phyloP scores from a whole-genome alignment of 2,888 invertebrate genomes.

The Eupelmus urozonus region DNA sequence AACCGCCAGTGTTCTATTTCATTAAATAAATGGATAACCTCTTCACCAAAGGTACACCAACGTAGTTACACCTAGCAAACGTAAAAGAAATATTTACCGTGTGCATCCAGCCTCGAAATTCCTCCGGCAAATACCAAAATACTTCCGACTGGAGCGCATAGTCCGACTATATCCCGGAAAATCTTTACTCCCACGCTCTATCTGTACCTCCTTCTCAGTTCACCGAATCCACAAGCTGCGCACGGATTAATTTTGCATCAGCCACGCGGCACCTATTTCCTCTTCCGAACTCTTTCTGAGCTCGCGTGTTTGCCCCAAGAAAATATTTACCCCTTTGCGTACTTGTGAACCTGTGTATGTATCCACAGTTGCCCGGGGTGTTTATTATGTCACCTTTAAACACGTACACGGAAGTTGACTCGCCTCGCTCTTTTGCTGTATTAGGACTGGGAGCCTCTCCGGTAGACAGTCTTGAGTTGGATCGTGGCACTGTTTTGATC shows the following conservation, averaged over 20 bases:
- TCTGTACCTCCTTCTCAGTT: not conserved
- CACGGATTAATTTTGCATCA: not conserved
- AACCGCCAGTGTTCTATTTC: too few species aligned
- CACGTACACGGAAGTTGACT: not conserved
- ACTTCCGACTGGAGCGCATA: not conserved
- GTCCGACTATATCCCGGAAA: not conserved
- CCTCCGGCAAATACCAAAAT: not conserved
- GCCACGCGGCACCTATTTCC: not conserved
- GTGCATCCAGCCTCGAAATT: not conserved
- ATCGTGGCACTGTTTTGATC: too few species aligned
- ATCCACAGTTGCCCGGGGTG: not conserved
- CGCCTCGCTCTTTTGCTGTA: not conserved
- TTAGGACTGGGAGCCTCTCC: too few species aligned
- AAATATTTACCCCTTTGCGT: constrained; percentile 36
- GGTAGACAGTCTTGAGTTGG: too few species aligned
- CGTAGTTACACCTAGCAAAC: too few species aligned
- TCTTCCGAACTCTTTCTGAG: not conserved
- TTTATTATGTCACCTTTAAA: not conserved
- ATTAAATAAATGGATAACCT: too few species aligned
- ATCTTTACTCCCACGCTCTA: not conserved
- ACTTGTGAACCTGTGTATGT: not conserved
- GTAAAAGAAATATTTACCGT: not conserved
- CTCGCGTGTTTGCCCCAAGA: constrained; percentile 12
- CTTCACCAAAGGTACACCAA: too few species aligned
- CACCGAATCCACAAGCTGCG: not conserved